phyloP scores from a whole-genome alignment of 1,140 invertebrate genomes.

The Meloidogyne hapla region DNA sequence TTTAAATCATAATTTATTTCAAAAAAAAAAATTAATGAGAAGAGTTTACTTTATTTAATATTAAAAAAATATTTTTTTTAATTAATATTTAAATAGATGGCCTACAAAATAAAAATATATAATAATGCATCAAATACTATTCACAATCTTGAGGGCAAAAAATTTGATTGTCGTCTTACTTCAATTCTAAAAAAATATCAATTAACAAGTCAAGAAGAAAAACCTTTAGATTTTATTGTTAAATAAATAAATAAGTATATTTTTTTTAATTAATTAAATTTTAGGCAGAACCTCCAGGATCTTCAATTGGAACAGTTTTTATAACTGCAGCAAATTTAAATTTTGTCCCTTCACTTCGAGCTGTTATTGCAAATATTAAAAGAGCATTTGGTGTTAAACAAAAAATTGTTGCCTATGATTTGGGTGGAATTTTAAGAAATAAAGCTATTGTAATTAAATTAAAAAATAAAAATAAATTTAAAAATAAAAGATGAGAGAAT shows the following conservation, averaged over 20 bases:
- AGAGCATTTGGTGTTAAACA: slow-evolving; percentile 6
- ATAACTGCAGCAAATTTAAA: slow-evolving; percentile 1
- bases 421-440: slow-evolving; percentile 7
- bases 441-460: background rate
- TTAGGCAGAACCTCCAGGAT: background rate
- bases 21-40: background rate
- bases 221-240: background rate
- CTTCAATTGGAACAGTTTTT: background rate
- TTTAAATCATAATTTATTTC: background rate
- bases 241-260: background rate
- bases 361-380: slow-evolving; percentile 11
- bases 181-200: background rate
- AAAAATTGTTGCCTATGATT: slow-evolving; percentile 9
- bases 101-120: background rate
- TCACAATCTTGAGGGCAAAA: background rate
- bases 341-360: background rate
- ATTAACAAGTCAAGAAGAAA: slow-evolving; percentile 6
- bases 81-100: background rate
- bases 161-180: slow-evolving; percentile 1
- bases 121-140: background rate
- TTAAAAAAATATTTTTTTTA: too few relatives aligned
- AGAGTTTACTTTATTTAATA: background rate
- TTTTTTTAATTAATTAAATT: background rate
- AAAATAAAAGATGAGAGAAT: slow-evolving; percentile 1
- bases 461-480: background rate